Conservation (phyloP, 2,888 invertebrate genomes). For the Gymnocheta viridis region DNA sequence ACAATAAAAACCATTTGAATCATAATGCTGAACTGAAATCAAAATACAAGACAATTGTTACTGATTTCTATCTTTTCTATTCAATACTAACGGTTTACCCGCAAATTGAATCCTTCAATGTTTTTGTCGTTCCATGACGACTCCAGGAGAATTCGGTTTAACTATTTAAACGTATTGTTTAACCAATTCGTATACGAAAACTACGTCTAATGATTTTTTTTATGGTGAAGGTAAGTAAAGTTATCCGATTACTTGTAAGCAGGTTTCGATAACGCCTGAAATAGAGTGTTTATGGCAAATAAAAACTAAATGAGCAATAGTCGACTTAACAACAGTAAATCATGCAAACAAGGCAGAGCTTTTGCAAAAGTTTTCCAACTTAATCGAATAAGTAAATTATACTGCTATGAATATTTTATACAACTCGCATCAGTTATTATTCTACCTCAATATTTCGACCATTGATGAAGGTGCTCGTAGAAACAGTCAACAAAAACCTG, state of each 20-base stretch:
- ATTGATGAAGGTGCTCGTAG: conserved; percentile 36
- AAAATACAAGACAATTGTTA: too few relatives aligned
- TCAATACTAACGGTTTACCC: too few relatives aligned
- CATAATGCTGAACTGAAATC: too few relatives aligned
- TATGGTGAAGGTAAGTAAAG: too few relatives aligned
- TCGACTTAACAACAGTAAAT: conserved; percentile 35
- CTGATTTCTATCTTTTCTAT: too few relatives aligned
- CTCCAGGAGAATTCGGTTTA: too few relatives aligned
- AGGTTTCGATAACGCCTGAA: background rate
- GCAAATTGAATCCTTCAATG: too few relatives aligned
- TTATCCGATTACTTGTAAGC: background rate
- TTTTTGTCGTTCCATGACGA: too few relatives aligned
- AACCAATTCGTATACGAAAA: too few relatives aligned
- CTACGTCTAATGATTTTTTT: too few relatives aligned
- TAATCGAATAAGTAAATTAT: conserved; percentile 70
- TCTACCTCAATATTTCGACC: conserved; percentile 62
- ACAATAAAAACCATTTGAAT: too few relatives aligned
- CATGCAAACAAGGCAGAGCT: conserved; percentile 33
- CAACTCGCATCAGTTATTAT: conserved; percentile 75
- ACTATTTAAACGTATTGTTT: too few relatives aligned
- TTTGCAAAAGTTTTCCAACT: conserved; percentile 55
- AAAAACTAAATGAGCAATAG: conserved; percentile 33
- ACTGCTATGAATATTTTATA: conserved; percentile 80
- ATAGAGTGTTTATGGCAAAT: conserved; percentile 7
- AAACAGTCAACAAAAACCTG: conserved; percentile 23